Evolutionary conservation across 2,797 vertebrate species (phyloP).

Genomic region (Sebastes alutus): DNA sequence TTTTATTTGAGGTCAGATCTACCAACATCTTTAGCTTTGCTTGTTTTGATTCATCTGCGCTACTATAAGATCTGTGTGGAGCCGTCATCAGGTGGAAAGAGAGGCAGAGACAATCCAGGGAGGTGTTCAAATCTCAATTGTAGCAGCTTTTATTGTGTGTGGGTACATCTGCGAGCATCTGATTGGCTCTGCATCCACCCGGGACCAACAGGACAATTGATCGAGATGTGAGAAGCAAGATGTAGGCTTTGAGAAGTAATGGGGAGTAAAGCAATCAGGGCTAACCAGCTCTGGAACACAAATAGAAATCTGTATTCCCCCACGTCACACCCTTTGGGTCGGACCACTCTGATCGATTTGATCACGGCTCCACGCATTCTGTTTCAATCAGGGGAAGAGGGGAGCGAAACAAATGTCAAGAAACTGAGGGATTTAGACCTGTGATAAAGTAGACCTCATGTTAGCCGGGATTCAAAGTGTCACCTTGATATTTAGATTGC

Average conservation of each 20-base stretch:
- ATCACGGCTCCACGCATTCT: neutral
- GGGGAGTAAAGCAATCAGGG: slow-evolving; percentile 47
- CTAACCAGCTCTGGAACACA: slow-evolving; percentile 44
- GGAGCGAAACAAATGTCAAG: slow-evolving; percentile 33
- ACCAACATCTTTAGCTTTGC: neutral
- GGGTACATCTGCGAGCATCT: neutral
- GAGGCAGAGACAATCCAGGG: neutral
- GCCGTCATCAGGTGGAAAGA: neutral
- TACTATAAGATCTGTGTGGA: neutral
- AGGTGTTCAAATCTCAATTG: neutral
- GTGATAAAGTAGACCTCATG: neutral
- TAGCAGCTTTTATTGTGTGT: neutral
- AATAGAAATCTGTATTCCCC: slow-evolving; percentile 39
- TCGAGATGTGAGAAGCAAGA: slow-evolving; percentile 25
- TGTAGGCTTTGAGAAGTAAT: slow-evolving; percentile 40
- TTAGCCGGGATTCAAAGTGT: slow-evolving; percentile 10
- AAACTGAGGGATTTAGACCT: neutral
- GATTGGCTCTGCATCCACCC: neutral
- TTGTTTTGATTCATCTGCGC: neutral
- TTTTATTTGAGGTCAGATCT: neutral
- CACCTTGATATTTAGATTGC: slow-evolving; percentile 1
- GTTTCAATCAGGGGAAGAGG: slow-evolving; percentile 25
- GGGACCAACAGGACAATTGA: slow-evolving; percentile 41
- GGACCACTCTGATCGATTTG: slow-evolving; percentile 30
- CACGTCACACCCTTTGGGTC: slow-evolving; percentile 3